Evolutionary conservation across 1,140 invertebrate genomes (phyloP), one percentile per base, ranked within the genome.

Genomic region (Camponotus vicinus): DNA sequence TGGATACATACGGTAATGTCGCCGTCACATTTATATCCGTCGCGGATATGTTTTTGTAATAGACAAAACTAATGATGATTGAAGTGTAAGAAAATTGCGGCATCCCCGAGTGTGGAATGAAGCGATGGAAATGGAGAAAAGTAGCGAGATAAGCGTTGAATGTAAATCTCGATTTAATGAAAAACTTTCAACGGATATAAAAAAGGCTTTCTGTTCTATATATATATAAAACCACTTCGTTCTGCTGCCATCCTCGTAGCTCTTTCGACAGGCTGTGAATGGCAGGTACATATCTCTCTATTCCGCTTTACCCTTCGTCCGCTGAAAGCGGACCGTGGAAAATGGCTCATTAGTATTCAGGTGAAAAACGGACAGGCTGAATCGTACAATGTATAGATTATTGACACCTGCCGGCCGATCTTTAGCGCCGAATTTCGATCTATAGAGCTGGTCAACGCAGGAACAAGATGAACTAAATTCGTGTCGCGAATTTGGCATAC

Each of bases 341-440:
- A 87, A 83, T 88, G 87, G 86, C 77, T 87, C 79, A 88, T 88
- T 87, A 84, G 86, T 63, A 80, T 87, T 77, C 55, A 73, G 71
- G 55, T 45, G 34, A 52, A 87, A 84, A 76, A 83, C 82, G 78
- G 63, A 84, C 86, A 83, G 78, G 42, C 66, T 34, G 55, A 52
- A 87, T 87, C 79, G 57, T 57, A 76, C 78, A 55, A 52, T 42
- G 42, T 75, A 42, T 61, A 61, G 77, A 87, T 87, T 87, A 87
- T 88, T 88, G 70, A 87, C 70, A 86, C 57, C 77, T 52, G 52
- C 52, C 79, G 70, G 15, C 64, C 59, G 61, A 76, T 83, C 64
- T 87, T 83, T 87, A 32, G 34, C 69, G 27, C 37, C 69, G 40
- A 73, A 86, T 70, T 86, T 57, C 42, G n/a, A 37, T 77, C 40